Evolutionary conservation across 2,797 vertebrate species (phyloP).

Genomic region (Prunella strophiata): DNA sequence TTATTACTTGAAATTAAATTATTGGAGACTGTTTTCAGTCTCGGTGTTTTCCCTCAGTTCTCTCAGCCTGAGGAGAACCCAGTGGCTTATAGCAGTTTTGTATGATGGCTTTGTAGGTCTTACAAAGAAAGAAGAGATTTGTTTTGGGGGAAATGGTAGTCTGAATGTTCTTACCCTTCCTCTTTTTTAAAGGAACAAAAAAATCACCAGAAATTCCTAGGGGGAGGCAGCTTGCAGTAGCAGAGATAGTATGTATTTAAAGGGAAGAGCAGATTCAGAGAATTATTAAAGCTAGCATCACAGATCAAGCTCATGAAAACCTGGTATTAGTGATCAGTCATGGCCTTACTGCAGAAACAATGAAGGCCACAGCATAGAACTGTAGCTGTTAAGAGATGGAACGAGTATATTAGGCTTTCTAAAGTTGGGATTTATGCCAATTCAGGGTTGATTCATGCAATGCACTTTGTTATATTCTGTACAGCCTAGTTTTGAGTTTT

Average conservation of each 20-base stretch:
- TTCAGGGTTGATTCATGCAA: not conserved
- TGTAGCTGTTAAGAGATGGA: not conserved
- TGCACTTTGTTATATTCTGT: not conserved
- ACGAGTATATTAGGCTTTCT: not conserved
- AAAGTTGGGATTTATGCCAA: not conserved
- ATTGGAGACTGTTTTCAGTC: not conserved
- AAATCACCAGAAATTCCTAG: not conserved
- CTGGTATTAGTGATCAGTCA: not conserved
- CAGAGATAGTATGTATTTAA: not conserved
- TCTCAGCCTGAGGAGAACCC: not conserved
- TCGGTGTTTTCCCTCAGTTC: not conserved
- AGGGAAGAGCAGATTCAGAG: not conserved
- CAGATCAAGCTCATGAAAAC: not conserved
- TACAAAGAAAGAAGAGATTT: not conserved
- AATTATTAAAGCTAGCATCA: not conserved
- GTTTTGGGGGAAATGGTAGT: not conserved
- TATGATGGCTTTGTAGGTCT: not conserved
- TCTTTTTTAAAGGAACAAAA: not conserved
- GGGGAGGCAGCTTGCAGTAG: not conserved
- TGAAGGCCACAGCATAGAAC: not conserved
- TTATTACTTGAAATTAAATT: not conserved
- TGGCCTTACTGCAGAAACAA: not conserved
- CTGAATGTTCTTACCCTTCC: not conserved
- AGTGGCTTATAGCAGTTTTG: not conserved
- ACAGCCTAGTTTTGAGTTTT: not conserved